Conservation (phyloP, 2,888 invertebrate genomes). For the Sesia bembeciformis region DNA sequence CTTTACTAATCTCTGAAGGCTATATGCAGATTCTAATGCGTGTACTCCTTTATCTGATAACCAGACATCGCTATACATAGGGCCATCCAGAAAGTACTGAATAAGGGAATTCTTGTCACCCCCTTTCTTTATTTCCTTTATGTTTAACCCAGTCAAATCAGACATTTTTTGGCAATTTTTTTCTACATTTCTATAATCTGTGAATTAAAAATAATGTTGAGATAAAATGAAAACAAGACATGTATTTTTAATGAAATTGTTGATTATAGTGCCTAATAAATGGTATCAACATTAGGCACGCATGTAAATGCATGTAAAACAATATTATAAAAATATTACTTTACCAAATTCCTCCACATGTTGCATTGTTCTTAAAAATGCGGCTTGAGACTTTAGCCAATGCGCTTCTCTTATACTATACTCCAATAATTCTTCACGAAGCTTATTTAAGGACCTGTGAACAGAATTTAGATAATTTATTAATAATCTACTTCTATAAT, state of each 20-base stretch:
- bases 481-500: no score
- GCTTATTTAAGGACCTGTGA: slow-evolving; percentile 29
- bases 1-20: slow-evolving; percentile 36
- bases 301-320: no score
- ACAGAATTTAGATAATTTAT: no score
- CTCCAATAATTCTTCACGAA: slow-evolving; percentile 33
- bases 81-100: slow-evolving; percentile 43
- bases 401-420: slow-evolving; percentile 30
- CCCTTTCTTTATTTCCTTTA: slow-evolving; percentile 36
- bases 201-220: slow-evolving; percentile 6
- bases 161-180: slow-evolving; percentile 40
- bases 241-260: no score
- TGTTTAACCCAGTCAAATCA: slow-evolving; percentile 43
- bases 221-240: neutral
- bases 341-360: slow-evolving; percentile 45
- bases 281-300: no score
- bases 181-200: slow-evolving; percentile 42
- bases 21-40: slow-evolving; percentile 36
- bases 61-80: slow-evolving; percentile 37
- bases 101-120: slow-evolving; percentile 44
- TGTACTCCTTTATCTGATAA: slow-evolving; percentile 31
- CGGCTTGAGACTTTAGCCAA: slow-evolving; percentile 46
- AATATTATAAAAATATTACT: neutral
- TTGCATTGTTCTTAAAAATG: slow-evolving; percentile 49
- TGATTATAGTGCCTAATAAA: no score